phyloP scores from a whole-genome alignment of 2,113 vertebrate species.

The Podarcis cretensis region DNA sequence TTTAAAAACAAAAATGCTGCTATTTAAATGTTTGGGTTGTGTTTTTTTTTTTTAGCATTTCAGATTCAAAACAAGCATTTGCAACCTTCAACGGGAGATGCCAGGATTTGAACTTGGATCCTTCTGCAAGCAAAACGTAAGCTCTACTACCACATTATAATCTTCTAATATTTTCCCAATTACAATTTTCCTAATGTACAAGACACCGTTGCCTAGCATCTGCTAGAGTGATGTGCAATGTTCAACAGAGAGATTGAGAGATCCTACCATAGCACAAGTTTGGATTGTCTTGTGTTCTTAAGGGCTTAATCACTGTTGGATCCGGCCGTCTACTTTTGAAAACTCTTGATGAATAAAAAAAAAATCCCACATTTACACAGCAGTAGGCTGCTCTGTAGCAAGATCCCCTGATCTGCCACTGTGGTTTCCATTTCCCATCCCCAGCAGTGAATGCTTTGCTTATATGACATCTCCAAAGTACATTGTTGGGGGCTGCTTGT shows the following conservation, averaged over 20 bases:
- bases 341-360: not conserved
- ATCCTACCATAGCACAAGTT: not conserved
- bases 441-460: not conserved
- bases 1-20: not conserved
- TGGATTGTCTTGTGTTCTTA: not conserved
- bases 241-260: not conserved
- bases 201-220: not conserved
- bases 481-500: not conserved
- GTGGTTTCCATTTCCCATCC: not conserved
- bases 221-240: not conserved
- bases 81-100: not conserved
- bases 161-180: not conserved
- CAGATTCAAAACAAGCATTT: not conserved
- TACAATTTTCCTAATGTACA: not conserved
- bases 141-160: not conserved
- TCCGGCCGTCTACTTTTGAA: not conserved
- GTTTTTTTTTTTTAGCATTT: no score
- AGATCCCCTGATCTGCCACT: not conserved
- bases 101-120: not conserved
- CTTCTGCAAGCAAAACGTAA: not conserved
- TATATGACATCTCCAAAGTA: not conserved
- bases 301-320: not conserved
- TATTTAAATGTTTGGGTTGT: no score
- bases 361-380: not conserved
- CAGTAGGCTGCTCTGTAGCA: no score